These are phyloP conservation scores for Plectrocnemia conspersa DNA, from an alignment of 1,140 invertebrate species.

Conservation along the genomic window DNA sequence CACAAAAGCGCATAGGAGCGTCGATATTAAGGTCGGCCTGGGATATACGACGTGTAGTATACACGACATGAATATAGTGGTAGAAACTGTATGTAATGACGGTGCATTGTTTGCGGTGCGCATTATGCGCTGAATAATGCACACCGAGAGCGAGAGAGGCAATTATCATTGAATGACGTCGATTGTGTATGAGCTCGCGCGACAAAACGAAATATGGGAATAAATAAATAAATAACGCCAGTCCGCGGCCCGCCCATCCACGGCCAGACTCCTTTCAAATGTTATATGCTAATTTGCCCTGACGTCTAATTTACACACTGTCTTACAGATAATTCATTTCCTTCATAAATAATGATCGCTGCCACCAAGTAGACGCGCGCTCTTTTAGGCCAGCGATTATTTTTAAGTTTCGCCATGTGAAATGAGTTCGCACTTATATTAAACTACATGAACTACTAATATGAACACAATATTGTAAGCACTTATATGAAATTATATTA, in stretches of 20 bases:
- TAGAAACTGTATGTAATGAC: slow-evolving; percentile 6
- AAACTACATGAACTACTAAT: too few relatives aligned
- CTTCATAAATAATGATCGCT: slow-evolving; percentile 23
- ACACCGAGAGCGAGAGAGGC: slow-evolving; percentile 12
- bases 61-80: too few relatives aligned
- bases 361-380: slow-evolving; percentile 2
- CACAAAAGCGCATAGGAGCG: too few relatives aligned
- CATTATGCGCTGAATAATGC: slow-evolving; percentile 28
- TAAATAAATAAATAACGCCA: slow-evolving; percentile 35
- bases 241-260: slow-evolving; percentile 9
- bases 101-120: slow-evolving; percentile 21
- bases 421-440: too few relatives aligned
- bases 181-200: slow-evolving; percentile 32
- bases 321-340: slow-evolving; percentile 28
- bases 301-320: slow-evolving; percentile 28
- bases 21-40: too few relatives aligned
- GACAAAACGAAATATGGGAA: slow-evolving; percentile 30
- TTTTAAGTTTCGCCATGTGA: too few relatives aligned
- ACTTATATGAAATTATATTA: too few relatives aligned
- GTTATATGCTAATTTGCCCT: slow-evolving; percentile 24
- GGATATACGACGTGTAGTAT: too few relatives aligned
- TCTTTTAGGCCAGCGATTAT: not conserved
- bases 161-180: slow-evolving; percentile 36
- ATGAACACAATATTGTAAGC: too few relatives aligned
- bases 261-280: slow-evolving; percentile 27